Conservation (phyloP, 2,888 invertebrate species). For the Ophion slaviceki region DNA sequence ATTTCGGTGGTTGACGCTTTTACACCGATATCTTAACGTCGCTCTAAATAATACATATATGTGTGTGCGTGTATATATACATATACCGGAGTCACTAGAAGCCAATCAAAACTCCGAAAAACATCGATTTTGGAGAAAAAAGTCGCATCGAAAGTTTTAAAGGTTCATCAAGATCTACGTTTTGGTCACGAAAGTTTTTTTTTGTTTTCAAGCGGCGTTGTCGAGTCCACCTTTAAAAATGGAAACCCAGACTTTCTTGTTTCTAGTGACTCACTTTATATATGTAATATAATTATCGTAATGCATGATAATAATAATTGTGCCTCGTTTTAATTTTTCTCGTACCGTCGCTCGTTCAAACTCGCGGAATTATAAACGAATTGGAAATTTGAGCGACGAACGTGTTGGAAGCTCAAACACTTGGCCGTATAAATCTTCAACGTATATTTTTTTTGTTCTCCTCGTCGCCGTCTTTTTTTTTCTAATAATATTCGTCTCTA, state of each 20-base stretch:
- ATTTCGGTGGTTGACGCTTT: constrained; percentile 64
- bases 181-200: too few species aligned
- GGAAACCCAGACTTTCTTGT: background rate
- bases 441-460: constrained; percentile 67
- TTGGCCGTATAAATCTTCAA: constrained; percentile 4
- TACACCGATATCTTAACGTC: constrained; percentile 62
- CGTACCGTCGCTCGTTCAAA: constrained; percentile 11
- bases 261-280: background rate
- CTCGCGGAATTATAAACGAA: constrained; percentile 38
- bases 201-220: too few species aligned
- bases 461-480: constrained; percentile 41
- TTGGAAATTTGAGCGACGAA: constrained; percentile 45
- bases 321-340: constrained; percentile 27
- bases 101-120: background rate
- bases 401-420: constrained; percentile 55
- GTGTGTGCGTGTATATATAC: background rate
- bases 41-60: constrained; percentile 34
- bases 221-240: background rate
- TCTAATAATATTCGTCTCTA: constrained; percentile 35
- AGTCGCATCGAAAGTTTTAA: background rate
- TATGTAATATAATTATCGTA: constrained; percentile 43
- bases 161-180: background rate
- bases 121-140: background rate
- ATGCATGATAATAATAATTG: constrained; percentile 62
- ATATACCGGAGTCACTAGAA: background rate